These are phyloP conservation scores for Microctonus aethiopoides DNA, from an alignment of 2,888 invertebrate species.

Conservation along the genomic window DNA sequence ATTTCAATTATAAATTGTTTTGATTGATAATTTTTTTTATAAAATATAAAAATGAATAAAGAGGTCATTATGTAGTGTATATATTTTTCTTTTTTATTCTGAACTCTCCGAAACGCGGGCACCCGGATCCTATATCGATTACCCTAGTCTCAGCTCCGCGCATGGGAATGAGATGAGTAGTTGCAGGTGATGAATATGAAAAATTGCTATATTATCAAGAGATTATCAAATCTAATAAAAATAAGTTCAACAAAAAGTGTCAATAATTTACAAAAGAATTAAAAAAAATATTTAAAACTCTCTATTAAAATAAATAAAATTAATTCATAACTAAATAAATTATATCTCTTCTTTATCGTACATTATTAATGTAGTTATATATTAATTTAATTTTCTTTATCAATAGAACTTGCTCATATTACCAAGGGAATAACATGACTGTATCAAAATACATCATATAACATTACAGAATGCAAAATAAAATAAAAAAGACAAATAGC, in stretches of 20 bases:
- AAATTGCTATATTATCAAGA: background rate
- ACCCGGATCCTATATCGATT: constrained; percentile 8
- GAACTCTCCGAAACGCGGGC: background rate
- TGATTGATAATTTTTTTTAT: too few species aligned
- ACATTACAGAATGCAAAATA: too few species aligned
- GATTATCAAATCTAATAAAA: background rate
- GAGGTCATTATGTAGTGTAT: background rate
- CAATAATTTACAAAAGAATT: background rate
- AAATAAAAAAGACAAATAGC: too few species aligned
- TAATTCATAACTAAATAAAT: background rate
- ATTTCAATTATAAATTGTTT: too few species aligned
- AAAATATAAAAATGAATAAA: background rate
- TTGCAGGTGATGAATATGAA: background rate
- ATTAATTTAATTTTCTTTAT: too few species aligned
- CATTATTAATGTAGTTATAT: too few species aligned
- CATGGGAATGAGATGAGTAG: constrained; percentile 11
- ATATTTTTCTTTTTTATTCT: background rate
- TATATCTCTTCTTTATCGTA: too few species aligned
- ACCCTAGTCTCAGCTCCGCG: constrained; percentile 1
- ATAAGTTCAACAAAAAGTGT: background rate
- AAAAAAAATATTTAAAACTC: background rate
- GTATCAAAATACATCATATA: too few species aligned
- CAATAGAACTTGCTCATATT: too few species aligned
- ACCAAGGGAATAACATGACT: too few species aligned
- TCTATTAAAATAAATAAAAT: background rate